Conservation (phyloP, 2,113 vertebrate genomes). For the Paratilapia polleni region DNA sequence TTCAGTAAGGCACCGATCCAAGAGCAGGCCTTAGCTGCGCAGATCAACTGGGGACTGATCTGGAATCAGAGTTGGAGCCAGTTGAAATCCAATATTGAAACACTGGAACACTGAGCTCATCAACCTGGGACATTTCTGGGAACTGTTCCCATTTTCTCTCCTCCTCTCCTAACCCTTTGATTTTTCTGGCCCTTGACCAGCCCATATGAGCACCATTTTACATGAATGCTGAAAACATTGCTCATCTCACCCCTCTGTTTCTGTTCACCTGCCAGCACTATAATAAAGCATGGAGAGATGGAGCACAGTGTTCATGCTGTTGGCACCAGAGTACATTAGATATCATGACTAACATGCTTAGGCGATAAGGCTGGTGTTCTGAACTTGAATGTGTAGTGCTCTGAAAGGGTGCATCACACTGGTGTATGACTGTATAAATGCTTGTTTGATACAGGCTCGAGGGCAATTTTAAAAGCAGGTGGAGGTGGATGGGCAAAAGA, state of each 20-base stretch:
- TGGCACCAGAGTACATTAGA: constrained; percentile 30
- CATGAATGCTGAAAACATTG: constrained; percentile 53
- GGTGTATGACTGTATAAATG: neutral
- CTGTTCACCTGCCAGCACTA: constrained; percentile 60
- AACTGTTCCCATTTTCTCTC: constrained; percentile 56
- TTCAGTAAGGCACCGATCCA: constrained; percentile 63
- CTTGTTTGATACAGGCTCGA: neutral
- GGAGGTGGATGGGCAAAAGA: neutral
- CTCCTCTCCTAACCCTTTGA: constrained; percentile 50
- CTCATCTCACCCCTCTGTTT: constrained; percentile 28
- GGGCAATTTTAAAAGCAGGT: constrained; percentile 9
- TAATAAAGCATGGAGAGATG: constrained; percentile 32
- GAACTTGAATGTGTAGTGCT: neutral
- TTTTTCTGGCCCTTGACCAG: constrained; percentile 61
- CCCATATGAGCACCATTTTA: constrained; percentile 49
- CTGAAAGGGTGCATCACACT: neutral
- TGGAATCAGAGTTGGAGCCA: constrained; percentile 61
- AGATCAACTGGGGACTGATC: constrained; percentile 63
- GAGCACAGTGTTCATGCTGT: constrained; percentile 13
- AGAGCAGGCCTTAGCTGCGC: constrained; percentile 49
- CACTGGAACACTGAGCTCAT: constrained; percentile 55
- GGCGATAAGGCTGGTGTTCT: neutral
- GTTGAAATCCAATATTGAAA: constrained; percentile 63
- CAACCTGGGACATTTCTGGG: constrained; percentile 64
- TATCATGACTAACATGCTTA: constrained; percentile 24